Conservation (phyloP, 2,113 vertebrate species). For the Carassius gibelio region DNA sequence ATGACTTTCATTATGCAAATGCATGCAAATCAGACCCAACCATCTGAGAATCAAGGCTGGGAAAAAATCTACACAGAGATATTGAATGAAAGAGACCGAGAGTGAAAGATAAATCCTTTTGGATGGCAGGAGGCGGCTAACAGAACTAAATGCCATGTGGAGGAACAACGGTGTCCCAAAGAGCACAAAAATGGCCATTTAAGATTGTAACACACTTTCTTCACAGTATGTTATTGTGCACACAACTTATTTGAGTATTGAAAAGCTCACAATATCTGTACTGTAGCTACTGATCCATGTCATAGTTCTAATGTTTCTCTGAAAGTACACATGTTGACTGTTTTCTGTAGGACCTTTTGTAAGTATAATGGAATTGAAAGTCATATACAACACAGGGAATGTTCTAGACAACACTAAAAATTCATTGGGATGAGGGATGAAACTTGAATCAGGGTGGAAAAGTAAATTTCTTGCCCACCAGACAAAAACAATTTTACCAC, state of each 20-base stretch:
- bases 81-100: conserved; percentile 78
- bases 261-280: conserved; percentile 7
- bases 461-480: background rate
- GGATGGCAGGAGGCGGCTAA: conserved; percentile 72
- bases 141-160: conserved; percentile 70
- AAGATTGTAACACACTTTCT: conserved; percentile 41
- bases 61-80: conserved; percentile 75
- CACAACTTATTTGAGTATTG: conserved; percentile 16
- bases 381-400: background rate
- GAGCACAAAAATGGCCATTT: conserved; percentile 65
- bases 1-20: conserved; percentile 99
- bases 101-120: conserved; percentile 71
- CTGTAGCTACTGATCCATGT: background rate
- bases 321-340: background rate
- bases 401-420: conserved; percentile 1
- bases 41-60: conserved; percentile 87
- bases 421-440: background rate
- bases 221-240: background rate
- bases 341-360: background rate
- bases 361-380: conserved; percentile 16
- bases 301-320: background rate
- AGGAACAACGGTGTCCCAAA: conserved; percentile 66
- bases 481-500: background rate
- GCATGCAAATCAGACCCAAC: conserved; percentile 97
- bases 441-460: background rate